Base-by-base conservation (phyloP, 2,797 vertebrate species). In the Poeciliopsis gracilis region DNA sequence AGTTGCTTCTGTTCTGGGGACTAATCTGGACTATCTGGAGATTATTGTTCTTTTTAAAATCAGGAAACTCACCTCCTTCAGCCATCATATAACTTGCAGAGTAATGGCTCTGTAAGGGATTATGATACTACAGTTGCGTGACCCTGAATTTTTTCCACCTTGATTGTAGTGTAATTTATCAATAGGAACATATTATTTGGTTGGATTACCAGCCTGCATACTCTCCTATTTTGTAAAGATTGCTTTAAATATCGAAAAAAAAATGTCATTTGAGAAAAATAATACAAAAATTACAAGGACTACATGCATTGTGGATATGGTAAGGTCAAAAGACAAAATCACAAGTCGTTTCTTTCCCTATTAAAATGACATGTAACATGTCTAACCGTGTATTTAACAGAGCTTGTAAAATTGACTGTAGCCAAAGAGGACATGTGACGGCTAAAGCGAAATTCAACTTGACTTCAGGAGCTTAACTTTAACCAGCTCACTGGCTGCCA, bases 401-500 rank as follows among this genome's bases (percentile, higher is more conserved):
- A 77, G 69, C 69, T 41, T 36, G 11, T 30, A 38, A 20, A 59
- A 6, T 51, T 51, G 49, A 28, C 46, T 51, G 33, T 2, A 11
- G 77, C 67, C 79, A 67, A 3, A 41, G 15, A 76, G 77, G 63
- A 49, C 72, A 7, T 78, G 77, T 41, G 13, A 80, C 72, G 72
- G 61, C 86, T 73, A 66, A 77, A 82, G 79, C 73, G 71, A 67
- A 57, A 84, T 75, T 33, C 47, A 45, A 20, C 36, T 36, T 87
- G 73, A 89, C 84, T 77, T 72, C 11, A 74, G 80, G 78, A 20
- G 16, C 79, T 67, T 72, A 84, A 53, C 80, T 66, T 72, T 55
- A 10, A 51, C 73, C 33, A 59, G 61, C 75, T 84, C 72, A 53
- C 75, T 90, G 73, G 61, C 77, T 87, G 81, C 83, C 88, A 72